Conservation (phyloP, 2,113 vertebrate species). For the Nibea coibor region DNA sequence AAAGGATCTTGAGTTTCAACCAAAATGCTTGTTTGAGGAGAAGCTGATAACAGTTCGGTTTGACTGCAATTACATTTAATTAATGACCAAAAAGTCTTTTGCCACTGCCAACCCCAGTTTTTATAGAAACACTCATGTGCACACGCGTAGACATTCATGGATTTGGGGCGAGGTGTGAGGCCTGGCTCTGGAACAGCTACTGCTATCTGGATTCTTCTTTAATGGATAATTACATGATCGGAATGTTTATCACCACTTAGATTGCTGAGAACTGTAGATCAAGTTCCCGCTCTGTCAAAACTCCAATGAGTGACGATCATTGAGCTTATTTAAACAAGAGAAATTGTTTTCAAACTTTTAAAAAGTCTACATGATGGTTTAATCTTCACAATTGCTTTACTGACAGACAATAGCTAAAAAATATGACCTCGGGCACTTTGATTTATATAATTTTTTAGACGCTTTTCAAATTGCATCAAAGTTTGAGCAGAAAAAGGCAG, state of each 20-base stretch:
- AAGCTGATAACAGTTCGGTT: constrained; percentile 80
- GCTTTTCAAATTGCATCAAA: neutral
- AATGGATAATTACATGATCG: constrained; percentile 52
- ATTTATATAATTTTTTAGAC: neutral
- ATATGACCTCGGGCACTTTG: neutral
- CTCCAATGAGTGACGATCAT: constrained; percentile 18
- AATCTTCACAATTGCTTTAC: constrained; percentile 5
- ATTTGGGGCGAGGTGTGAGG: constrained; percentile 45
- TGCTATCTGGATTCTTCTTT: constrained; percentile 51
- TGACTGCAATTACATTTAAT: constrained; percentile 78
- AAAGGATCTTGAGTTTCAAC: constrained; percentile 74
- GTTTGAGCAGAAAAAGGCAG: neutral
- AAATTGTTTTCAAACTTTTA: constrained; percentile 2
- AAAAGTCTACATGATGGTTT: constrained; percentile 1
- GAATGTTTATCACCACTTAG: constrained; percentile 60
- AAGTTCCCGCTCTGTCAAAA: constrained; percentile 13
- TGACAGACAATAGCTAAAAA: constrained; percentile 17
- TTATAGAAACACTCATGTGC: constrained; percentile 40
- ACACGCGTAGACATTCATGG: constrained; percentile 18
- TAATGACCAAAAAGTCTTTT: constrained; percentile 72
- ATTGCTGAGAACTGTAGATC: constrained; percentile 14
- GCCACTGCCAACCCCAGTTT: constrained; percentile 50
- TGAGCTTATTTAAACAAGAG: constrained; percentile 34
- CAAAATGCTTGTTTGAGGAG: constrained; percentile 67
- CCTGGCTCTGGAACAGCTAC: constrained; percentile 36